These are phyloP conservation scores for Idaea dimidiata DNA, from an alignment of 2,888 invertebrate genomes.

Conservation along the genomic window DNA sequence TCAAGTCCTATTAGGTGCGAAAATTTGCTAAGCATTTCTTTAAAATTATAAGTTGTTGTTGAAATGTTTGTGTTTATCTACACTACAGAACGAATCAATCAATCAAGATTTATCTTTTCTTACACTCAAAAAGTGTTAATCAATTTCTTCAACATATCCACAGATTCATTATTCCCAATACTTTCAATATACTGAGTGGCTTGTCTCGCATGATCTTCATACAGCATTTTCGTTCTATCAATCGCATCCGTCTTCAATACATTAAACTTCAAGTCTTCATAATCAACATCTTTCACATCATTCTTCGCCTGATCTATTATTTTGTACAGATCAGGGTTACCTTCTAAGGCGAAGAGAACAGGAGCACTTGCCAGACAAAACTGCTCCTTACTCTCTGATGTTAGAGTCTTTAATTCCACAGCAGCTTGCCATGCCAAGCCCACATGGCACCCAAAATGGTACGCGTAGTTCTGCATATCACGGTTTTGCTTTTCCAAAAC, in stretches of 20 bases:
- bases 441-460: conserved; percentile 90
- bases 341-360: conserved; percentile 89
- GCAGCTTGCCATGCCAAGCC: conserved; percentile 91
- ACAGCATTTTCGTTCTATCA: conserved; percentile 63
- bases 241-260: conserved; percentile 70
- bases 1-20: no score
- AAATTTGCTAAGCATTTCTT: no score
- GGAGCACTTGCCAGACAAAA: conserved; percentile 91
- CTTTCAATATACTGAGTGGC: conserved; percentile 62
- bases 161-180: conserved; percentile 66
- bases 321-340: conserved; percentile 86
- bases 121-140: conserved; percentile 61
- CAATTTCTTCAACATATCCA: conserved; percentile 71
- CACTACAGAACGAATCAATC: background rate
- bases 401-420: conserved; percentile 63
- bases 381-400: conserved; percentile 82
- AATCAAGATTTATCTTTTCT: background rate
- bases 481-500: conserved; percentile 86
- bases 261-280: conserved; percentile 79
- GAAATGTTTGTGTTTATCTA: background rate
- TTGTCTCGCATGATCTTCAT: conserved; percentile 66
- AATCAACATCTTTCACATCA: conserved; percentile 85
- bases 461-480: conserved; percentile 86
- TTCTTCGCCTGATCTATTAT: conserved; percentile 83
- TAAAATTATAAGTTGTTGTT: no score